phyloP scores from a whole-genome alignment of 2,113 vertebrate species.

The Psilopogon haemacephalus region DNA sequence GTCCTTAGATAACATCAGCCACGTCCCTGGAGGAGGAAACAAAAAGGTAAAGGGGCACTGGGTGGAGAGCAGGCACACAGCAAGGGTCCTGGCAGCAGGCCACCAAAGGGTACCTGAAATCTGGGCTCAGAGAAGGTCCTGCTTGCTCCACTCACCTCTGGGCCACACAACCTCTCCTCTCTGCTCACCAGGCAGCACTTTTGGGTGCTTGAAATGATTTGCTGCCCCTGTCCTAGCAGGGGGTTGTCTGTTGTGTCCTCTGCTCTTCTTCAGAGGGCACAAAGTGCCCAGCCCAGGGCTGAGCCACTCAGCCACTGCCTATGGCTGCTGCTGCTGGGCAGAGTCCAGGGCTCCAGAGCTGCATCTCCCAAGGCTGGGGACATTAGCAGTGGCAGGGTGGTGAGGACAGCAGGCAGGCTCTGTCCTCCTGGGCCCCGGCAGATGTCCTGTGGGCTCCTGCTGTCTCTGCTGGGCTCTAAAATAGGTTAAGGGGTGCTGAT shows the following conservation, averaged over 20 bases:
- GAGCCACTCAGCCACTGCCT: neutral
- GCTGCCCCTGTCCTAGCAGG: neutral
- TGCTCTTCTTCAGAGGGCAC: neutral
- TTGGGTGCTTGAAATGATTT: neutral
- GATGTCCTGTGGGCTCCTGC: neutral
- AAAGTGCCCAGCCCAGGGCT: neutral
- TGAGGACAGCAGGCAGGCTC: neutral
- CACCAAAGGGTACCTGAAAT: fast-evolving
- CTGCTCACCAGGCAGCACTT: neutral
- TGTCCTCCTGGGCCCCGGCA: neutral
- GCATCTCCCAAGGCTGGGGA: neutral
- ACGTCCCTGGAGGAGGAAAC: slow-evolving; percentile 90
- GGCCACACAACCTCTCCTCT: neutral
- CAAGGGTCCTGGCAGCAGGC: too few species aligned
- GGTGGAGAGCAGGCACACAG: neutral
- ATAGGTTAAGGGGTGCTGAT: neutral
- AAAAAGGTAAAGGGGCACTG: slow-evolving; percentile 80
- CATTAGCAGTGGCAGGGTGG: neutral
- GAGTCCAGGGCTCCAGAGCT: neutral
- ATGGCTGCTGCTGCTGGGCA: neutral
- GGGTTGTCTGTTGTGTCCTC: neutral
- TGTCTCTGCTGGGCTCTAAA: neutral
- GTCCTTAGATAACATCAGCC: slow-evolving; percentile 92
- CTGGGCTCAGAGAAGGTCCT: neutral
- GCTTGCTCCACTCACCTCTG: neutral